phyloP scores from a whole-genome alignment of 2,113 vertebrate genomes.

The Tursiops truncatus region DNA sequence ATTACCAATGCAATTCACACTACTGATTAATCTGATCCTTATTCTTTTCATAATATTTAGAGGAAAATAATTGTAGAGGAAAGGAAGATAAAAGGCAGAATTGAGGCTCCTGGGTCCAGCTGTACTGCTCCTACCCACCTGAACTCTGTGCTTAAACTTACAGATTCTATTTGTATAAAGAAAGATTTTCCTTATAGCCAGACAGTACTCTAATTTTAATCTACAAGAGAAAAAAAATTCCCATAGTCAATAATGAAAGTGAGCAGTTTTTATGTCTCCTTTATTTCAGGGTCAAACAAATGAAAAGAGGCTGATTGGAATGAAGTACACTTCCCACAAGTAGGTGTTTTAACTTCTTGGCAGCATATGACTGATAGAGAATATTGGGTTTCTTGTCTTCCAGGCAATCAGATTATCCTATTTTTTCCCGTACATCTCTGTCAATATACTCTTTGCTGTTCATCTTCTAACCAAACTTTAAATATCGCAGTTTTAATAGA shows the following conservation, averaged over 20 bases:
- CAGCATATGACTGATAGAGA: not conserved
- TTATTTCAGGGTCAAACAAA: not conserved
- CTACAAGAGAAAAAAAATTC: not conserved
- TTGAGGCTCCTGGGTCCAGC: accelerated
- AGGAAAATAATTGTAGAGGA: not conserved
- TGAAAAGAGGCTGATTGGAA: not conserved
- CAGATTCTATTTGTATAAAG: not conserved
- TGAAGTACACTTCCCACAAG: not conserved
- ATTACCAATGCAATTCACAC: not conserved
- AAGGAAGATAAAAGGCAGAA: not conserved
- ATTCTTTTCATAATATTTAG: not conserved
- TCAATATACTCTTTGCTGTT: not conserved
- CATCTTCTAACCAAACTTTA: not conserved
- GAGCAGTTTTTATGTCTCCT: not conserved
- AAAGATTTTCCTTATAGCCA: not conserved
- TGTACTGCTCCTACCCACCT: not conserved
- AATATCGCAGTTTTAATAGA: not conserved
- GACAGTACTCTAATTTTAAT: not conserved
- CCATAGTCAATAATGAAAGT: not conserved
- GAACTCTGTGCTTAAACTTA: not conserved
- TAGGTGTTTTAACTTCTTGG: not conserved
- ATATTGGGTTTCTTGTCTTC: not conserved
- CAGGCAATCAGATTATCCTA: not conserved
- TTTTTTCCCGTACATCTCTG: not conserved
- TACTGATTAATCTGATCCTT: not conserved